Base-by-base conservation (phyloP, 2,888 invertebrate species). In the Thymelicus acteon region DNA sequence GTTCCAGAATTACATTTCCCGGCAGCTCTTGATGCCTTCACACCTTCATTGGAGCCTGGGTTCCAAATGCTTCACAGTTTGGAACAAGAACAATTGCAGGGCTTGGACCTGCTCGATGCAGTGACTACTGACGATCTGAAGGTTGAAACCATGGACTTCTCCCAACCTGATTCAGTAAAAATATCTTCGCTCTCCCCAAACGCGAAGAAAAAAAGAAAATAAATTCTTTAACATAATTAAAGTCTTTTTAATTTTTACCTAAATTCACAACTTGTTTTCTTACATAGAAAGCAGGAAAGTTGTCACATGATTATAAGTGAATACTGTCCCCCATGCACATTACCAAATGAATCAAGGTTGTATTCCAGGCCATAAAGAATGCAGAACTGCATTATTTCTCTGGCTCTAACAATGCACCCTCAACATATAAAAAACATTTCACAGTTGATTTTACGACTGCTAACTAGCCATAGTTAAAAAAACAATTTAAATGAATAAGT, bases 21-120 rank as follows among this genome's bases (percentile, higher is more conserved):
- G 0, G 93, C 94, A 19, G 94, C 90, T 2, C 77, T 94, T 48
- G 94, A 93, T 78, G 86, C 93, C 0, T 94, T 94, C 69, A 94
- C 94, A 64, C 95, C 95, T 0, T 95, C 95, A 10, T 85, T 95
- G 47, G 95, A 95, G 78, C 95, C 95, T 47, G 95, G 95, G 0
- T 95, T 95, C 79, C 95, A 95, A 85, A 95, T 95, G 95, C 86
- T 95, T 72, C 95, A 95, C 67, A 95, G 94, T 73, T 85, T 95
- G 67, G 95, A 95, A 79, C 95, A 95, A 77, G 95, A 95, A 67
- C 94, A 94, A 74, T 74, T 92, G 0, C 92, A 93, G 75, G 91
- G 92, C 0, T 76, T 94, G 40, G 93, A 93, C 52, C 84, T 93
- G 1, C 75, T 94, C 3, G 93, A 93, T 74, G 80, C 89, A 2